Percentiles rank a stretch among this genome's conserved stretches.
Evolutionary conservation across 2,113 vertebrate genomes (phyloP).

Genomic region (Pollimyrus isidori): DNA sequence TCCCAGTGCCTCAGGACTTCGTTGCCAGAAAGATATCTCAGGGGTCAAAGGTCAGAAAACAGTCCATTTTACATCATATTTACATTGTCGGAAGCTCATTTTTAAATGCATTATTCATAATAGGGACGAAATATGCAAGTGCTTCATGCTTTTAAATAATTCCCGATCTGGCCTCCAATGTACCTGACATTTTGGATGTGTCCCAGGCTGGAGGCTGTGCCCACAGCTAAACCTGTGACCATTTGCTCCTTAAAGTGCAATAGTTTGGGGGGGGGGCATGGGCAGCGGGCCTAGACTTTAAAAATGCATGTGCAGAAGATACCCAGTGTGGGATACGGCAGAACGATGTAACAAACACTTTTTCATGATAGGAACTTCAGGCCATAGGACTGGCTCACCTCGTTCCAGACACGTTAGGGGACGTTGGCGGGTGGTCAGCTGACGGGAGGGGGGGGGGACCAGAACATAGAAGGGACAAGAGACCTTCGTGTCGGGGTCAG

Average conservation of each 20-base stretch:
- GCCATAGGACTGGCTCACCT: slow-evolving; percentile 17
- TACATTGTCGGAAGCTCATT: slow-evolving; percentile 64
- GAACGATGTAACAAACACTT: slow-evolving; percentile 43
- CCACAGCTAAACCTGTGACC: slow-evolving; percentile 56
- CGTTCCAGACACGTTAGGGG: slow-evolving; percentile 11
- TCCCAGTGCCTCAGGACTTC: slow-evolving; percentile 59
- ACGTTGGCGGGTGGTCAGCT: slow-evolving; percentile 25
- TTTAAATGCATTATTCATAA: slow-evolving; percentile 66
- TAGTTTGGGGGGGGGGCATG: slow-evolving; percentile 46
- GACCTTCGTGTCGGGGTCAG: neutral
- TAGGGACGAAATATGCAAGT: slow-evolving; percentile 59
- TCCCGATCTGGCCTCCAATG: slow-evolving; percentile 29
- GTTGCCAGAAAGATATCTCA: slow-evolving; percentile 52
- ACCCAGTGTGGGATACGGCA: slow-evolving; percentile 44
- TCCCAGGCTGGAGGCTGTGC: slow-evolving; percentile 38
- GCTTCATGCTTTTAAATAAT: slow-evolving; percentile 50
- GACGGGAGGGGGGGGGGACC: neutral
- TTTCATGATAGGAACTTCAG: slow-evolving; percentile 30
- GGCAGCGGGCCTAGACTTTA: slow-evolving; percentile 50
- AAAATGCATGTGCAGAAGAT: slow-evolving; percentile 59
- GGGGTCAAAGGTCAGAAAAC: slow-evolving; percentile 56
- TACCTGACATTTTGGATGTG: slow-evolving; percentile 27
- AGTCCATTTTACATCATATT: slow-evolving; percentile 55
- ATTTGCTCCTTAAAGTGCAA: slow-evolving; percentile 53
- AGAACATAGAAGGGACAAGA: neutral